Evolutionary conservation across 2,113 vertebrate genomes (phyloP).

Genomic region (Rhipidura dahli): DNA sequence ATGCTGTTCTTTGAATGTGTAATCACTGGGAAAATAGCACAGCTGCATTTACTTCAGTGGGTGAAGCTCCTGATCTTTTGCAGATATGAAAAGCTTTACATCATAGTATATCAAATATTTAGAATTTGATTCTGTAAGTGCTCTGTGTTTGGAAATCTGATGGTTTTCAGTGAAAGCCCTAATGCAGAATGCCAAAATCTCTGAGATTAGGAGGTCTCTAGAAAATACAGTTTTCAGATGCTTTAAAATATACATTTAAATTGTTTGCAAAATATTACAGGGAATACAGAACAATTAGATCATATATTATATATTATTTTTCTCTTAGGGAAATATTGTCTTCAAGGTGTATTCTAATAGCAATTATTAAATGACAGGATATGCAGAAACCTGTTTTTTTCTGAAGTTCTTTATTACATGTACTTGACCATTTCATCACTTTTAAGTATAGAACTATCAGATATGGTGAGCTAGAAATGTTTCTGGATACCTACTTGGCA

Average conservation of each 20-base stretch:
- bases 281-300: not conserved
- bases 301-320: not conserved
- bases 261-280: conserved; percentile 7
- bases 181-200: not conserved
- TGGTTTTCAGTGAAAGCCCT: not conserved
- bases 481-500: not conserved
- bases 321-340: not conserved
- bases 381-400: not conserved
- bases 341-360: not conserved
- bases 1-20: conserved; percentile 3
- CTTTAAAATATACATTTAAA: not conserved
- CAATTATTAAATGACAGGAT: not conserved
- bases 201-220: not conserved
- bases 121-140: not conserved
- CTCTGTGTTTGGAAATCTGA: conserved; percentile 6
- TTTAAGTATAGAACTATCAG: not conserved
- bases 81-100: conserved; percentile 6
- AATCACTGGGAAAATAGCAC: conserved; percentile 27
- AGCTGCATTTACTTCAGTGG: conserved; percentile 46
- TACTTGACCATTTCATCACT: not conserved
- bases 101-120: conserved; percentile 9
- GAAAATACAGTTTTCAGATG: conserved; percentile 17
- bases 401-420: not conserved
- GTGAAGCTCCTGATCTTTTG: not conserved
- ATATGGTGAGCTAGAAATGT: not conserved